Base-by-base conservation (phyloP, 2,113 vertebrate species). In the Taurulus bubalis region DNA sequence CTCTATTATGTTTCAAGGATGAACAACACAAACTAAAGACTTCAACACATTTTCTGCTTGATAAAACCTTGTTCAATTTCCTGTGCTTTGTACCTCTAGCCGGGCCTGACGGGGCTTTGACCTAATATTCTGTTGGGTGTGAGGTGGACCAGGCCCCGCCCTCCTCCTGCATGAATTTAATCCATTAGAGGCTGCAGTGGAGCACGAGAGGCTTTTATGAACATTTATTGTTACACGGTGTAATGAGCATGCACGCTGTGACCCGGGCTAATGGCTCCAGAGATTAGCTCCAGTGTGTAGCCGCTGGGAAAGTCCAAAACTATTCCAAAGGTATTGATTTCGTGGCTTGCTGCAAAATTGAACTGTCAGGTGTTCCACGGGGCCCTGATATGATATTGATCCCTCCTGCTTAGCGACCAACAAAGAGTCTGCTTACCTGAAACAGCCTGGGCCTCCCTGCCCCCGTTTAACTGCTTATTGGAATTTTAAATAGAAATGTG, bases 321-420 rank as follows among this genome's bases (percentile, higher is more conserved):
- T 93, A 93, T 94, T 94, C 89, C 91, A 69, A 81, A 75, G 85
- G 77, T 89, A 95, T 95, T 76, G 94, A 95, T 95, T 93, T 85
- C 24, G 49, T 82, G 86, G 86, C 90, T 87, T 68, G 86, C 88
- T 91, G 94, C 94, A 91, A 96, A 96, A 96, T 96, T 96, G 95
- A 97, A 95, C 91, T 96, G 94, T 95, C 92, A 95, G 94, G 90
- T 95, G 94, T 95, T 94, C 85, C 87, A 78, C 74, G 90, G 87
- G 89, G 89, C 85, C 80, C 94, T 96, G 93, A 95, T 96, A 95
- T 96, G 93, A 89, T 96, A 96, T 96, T 88, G 96, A 96, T 97
- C 90, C 83, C 60, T 71, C 28, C 82, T 85, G 86, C 90, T 90
- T 90, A 88, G 87, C 60, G 74, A 83, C 84, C 83, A 90, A 89